Evolutionary conservation across 2,113 vertebrate genomes (phyloP).

Genomic region (Meriones unguiculatus): DNA sequence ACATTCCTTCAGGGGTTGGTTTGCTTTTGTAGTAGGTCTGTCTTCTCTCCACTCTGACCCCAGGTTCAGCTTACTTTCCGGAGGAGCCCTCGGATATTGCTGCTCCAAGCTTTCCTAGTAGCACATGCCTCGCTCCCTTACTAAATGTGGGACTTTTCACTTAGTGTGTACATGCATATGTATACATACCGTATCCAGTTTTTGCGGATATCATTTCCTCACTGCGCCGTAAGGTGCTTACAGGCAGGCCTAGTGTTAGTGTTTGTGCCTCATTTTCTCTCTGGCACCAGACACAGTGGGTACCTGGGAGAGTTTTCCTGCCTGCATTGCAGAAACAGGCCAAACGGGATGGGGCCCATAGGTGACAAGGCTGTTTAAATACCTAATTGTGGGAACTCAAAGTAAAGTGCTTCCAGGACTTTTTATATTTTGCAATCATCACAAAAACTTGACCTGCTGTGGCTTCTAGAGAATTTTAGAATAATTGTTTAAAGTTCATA

Average conservation of each 20-base stretch:
- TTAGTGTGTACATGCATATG: neutral
- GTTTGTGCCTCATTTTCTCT: neutral
- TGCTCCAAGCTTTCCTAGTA: neutral
- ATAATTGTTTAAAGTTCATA: slow-evolving; percentile 10
- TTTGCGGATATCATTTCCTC: neutral
- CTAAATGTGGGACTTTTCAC: neutral
- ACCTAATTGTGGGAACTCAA: neutral
- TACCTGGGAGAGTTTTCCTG: accelerated
- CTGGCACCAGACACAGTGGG: neutral
- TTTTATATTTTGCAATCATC: neutral
- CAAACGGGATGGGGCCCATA: neutral
- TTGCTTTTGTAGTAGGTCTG: neutral
- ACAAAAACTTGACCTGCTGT: neutral
- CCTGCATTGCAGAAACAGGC: neutral
- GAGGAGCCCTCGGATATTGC: neutral
- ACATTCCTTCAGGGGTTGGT: neutral
- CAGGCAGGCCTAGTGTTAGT: neutral
- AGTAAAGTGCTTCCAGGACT: neutral
- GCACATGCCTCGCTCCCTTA: neutral
- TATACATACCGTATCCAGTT: neutral
- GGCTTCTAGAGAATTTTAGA: neutral
- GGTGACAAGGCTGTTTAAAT: neutral
- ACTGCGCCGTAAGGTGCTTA: accelerated
- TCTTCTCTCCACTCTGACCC: neutral
- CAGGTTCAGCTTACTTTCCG: neutral